Percentiles rank a stretch among this genome's conserved stretches.
Evolutionary conservation across 2,888 invertebrate species (phyloP).

Genomic region (Lapara coniferarum): DNA sequence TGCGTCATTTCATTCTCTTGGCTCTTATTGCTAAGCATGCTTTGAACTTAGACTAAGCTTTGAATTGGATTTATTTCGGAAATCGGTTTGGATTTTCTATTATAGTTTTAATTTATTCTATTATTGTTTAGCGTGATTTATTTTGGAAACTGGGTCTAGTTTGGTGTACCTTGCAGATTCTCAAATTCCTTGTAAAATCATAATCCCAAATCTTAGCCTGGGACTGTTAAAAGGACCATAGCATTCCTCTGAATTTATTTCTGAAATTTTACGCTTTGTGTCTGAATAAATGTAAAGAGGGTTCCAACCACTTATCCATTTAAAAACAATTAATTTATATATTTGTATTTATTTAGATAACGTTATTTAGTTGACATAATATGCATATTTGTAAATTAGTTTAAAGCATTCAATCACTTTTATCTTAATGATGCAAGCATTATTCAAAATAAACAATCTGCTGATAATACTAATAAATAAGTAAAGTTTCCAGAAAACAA

Average conservation of each 20-base stretch:
- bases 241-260: background rate
- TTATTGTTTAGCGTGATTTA: no score
- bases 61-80: no score
- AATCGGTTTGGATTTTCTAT: no score
- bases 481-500: conserved; percentile 35
- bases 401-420: conserved; percentile 29
- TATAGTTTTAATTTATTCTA: no score
- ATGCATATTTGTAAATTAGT: conserved; percentile 34
- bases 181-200: no score
- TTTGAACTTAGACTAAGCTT: no score
- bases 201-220: no score
- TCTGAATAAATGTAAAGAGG: background rate
- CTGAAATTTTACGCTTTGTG: background rate
- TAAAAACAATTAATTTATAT: conserved; percentile 21
- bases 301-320: background rate
- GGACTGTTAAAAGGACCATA: background rate
- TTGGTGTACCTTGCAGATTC: no score
- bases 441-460: conserved; percentile 32
- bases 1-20: no score
- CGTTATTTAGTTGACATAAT: conserved; percentile 28
- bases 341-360: conserved; percentile 23
- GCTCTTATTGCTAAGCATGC: no score
- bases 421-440: conserved; percentile 29
- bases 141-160: no score
- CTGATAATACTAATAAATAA: conserved; percentile 36